Conservation (phyloP, 2,797 vertebrate genomes). For the Enteromius afrohamiltoni region DNA sequence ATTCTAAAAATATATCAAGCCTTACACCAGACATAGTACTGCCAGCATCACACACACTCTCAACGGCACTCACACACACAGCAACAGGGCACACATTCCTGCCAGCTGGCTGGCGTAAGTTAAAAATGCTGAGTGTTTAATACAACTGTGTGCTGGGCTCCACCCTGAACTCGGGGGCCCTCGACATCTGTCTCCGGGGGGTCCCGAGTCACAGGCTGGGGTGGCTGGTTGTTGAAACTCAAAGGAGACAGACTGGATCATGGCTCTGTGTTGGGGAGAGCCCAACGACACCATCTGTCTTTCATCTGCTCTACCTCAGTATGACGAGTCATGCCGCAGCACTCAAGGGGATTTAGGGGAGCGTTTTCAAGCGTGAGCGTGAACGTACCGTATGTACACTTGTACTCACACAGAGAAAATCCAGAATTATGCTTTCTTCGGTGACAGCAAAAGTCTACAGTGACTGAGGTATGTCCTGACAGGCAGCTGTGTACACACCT, state of each 20-base stretch:
- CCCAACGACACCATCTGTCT: slow-evolving; percentile 67
- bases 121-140: slow-evolving; percentile 43
- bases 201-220: slow-evolving; percentile 61
- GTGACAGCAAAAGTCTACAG: slow-evolving; percentile 38
- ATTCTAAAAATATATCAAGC: slow-evolving; percentile 65
- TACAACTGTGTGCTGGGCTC: slow-evolving; percentile 1
- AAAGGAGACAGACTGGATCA: slow-evolving; percentile 47
- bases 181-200: slow-evolving; percentile 32
- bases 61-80: slow-evolving; percentile 36
- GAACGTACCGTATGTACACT: slow-evolving; percentile 1
- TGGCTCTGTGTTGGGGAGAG: slow-evolving; percentile 59
- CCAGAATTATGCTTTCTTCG: neutral
- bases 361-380: neutral
- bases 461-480: slow-evolving; percentile 42
- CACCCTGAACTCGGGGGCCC: slow-evolving; percentile 40
- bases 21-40: slow-evolving; percentile 47
- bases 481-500: slow-evolving; percentile 58
- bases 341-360: slow-evolving; percentile 25
- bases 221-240: slow-evolving; percentile 47
- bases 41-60: slow-evolving; percentile 36
- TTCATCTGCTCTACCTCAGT: slow-evolving; percentile 66
- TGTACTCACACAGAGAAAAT: slow-evolving; percentile 36
- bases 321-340: neutral
- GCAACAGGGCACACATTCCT: slow-evolving; percentile 36
- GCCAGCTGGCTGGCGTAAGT: slow-evolving; percentile 59